phyloP scores from a whole-genome alignment of 1,140 invertebrate species.

The Drosophila lowei region DNA sequence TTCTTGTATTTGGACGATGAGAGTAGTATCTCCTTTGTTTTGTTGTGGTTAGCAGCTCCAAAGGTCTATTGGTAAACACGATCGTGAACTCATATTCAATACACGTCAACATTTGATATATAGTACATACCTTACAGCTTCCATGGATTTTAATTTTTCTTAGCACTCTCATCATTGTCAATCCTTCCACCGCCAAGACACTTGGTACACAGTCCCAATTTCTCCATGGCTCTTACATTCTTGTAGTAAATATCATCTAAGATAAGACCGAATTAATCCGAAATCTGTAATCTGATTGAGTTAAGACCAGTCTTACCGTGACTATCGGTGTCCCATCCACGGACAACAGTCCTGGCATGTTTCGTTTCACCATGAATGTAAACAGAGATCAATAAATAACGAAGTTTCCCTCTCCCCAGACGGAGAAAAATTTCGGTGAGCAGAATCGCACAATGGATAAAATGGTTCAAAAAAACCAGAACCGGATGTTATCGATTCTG shows the following conservation, averaged over 20 bases:
- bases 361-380: slow-evolving; percentile 46
- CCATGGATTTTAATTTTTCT: slow-evolving; percentile 44
- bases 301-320: slow-evolving; percentile 50
- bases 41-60: slow-evolving; percentile 49
- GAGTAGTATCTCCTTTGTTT: slow-evolving; percentile 39
- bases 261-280: too few species aligned
- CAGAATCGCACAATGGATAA: too few species aligned
- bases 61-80: slow-evolving; percentile 34
- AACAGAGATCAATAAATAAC: slow-evolving; percentile 39
- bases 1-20: slow-evolving; percentile 22
- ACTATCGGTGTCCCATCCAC: slow-evolving; percentile 12
- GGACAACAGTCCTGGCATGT: slow-evolving; percentile 37
- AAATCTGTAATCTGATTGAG: too few species aligned
- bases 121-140: slow-evolving; percentile 38
- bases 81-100: not conserved
- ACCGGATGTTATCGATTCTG: too few species aligned
- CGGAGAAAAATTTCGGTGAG: too few species aligned
- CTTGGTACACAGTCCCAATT: too few species aligned
- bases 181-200: too few species aligned
- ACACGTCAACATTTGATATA: not conserved
- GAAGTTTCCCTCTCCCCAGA: slow-evolving; percentile 31
- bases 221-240: slow-evolving; percentile 32
- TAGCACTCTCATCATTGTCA: not conserved
- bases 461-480: too few species aligned
- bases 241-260: slow-evolving; percentile 34